phyloP scores from a whole-genome alignment of 2,888 invertebrate genomes.

The Clitarchus hookeri region DNA sequence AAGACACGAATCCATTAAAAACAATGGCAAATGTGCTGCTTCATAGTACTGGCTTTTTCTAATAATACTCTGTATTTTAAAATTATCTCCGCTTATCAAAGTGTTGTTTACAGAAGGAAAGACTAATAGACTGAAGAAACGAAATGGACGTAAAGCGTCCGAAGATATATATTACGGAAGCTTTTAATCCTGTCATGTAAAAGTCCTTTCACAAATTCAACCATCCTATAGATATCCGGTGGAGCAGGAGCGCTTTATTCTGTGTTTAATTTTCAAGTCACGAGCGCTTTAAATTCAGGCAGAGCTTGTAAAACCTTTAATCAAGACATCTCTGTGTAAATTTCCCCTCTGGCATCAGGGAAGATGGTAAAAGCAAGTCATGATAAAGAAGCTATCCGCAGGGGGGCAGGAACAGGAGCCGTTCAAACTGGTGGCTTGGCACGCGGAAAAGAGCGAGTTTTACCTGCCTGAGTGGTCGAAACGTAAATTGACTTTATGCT shows the following conservation, averaged over 20 bases:
- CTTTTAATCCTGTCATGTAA: background rate
- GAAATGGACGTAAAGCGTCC: no score
- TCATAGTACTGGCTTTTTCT: no score
- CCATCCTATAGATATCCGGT: background rate
- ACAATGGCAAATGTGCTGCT: no score
- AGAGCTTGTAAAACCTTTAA: background rate
- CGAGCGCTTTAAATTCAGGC: background rate
- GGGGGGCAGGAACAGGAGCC: background rate
- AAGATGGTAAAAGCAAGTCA: background rate
- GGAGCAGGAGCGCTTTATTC: background rate
- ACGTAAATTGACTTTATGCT: no score
- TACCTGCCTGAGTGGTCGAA: no score
- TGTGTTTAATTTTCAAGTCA: background rate
- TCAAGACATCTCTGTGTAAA: conserved; percentile 1
- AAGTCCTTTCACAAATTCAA: background rate
- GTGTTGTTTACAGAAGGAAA: no score
- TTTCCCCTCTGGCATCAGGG: background rate
- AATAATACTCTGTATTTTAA: no score
- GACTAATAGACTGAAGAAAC: no score
- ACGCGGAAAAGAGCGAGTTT: background rate
- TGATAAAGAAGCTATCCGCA: background rate
- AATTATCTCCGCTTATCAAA: no score
- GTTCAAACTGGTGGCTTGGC: background rate
- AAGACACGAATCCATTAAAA: no score
- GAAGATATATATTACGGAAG: background rate